Conservation (phyloP, 2,797 vertebrate species). For the Okamejei kenojei region DNA sequence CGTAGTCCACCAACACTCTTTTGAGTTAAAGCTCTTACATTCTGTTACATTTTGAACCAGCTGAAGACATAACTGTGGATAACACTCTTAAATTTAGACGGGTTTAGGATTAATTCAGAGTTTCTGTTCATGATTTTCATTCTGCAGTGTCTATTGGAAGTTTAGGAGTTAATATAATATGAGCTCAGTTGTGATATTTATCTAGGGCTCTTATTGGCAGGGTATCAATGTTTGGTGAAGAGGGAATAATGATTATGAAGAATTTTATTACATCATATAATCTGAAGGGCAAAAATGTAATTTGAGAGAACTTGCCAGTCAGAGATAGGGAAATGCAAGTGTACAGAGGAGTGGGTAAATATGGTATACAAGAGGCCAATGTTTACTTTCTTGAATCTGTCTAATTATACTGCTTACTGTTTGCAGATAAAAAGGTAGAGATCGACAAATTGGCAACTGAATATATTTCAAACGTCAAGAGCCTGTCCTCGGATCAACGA, state of each 20-base stretch:
- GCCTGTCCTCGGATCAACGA: constrained; percentile 70
- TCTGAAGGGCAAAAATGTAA: neutral
- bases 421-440: constrained; percentile 88
- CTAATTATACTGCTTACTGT: neutral
- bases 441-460: constrained; percentile 85
- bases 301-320: neutral
- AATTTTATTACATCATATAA: neutral
- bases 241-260: neutral
- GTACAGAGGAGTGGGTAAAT: neutral
- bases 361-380: neutral
- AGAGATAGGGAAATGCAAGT: neutral
- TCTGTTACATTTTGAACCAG: neutral
- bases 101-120: neutral
- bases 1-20: neutral
- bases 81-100: neutral
- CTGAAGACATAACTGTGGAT: neutral
- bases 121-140: neutral
- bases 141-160: neutral
- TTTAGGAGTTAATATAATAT: neutral
- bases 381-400: fast-evolving
- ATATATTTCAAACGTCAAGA: constrained; percentile 79
- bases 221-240: neutral
- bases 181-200: neutral
- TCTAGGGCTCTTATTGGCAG: neutral
- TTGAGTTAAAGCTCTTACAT: neutral